Evolutionary conservation across 2,113 vertebrate genomes (phyloP), one percentile per base, ranked within the genome.

Genomic region (Zosterops borbonicus): DNA sequence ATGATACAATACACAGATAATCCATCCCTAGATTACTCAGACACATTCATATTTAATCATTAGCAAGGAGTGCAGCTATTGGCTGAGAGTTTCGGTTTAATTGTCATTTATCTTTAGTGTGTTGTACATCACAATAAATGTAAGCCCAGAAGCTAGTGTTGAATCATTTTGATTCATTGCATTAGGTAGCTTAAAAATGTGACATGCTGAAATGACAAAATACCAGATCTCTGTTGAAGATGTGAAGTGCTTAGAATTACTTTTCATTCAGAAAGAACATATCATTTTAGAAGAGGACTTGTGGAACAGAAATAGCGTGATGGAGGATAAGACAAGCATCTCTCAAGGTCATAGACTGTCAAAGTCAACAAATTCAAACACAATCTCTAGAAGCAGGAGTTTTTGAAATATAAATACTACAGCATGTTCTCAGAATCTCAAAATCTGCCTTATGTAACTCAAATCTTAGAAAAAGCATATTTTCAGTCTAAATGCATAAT

Each of bases 161-260:
- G 76, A 94, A 65, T 96, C 71, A 95, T 92, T 96, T 88, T 94
- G 93, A 92, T 82, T 39, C 47, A 39, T 65, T 59, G 47, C 23
- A 18, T 83, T 87, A 67, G 70, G 81, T 71, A 86, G 56, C 56
- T 50, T 89, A 84, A 92, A 88, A 78, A 78, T 20, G 58, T 58
- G 75, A 87, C 83, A 37, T 27, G 29, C 58, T 89, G 78, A 87
- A 93, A 90, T 90, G 87, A 97, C 80, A 95, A 92, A 95, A 94
- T 75, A 94, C 59, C 47, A 79, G 59, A 88, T 95, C 79, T 74
- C 65, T 59, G 8, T 35, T 73, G 83, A 90, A 85, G 87, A 96
- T 94, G 77, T 73, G 76, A 95, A 86, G 42, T 55, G 46, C 76
- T 93, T 56, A 85, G 75, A 86, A 90, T 93, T 83, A 82, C 44